These are phyloP conservation scores for Parus major DNA, from an alignment of 2,113 vertebrate species.

Conservation along the genomic window DNA sequence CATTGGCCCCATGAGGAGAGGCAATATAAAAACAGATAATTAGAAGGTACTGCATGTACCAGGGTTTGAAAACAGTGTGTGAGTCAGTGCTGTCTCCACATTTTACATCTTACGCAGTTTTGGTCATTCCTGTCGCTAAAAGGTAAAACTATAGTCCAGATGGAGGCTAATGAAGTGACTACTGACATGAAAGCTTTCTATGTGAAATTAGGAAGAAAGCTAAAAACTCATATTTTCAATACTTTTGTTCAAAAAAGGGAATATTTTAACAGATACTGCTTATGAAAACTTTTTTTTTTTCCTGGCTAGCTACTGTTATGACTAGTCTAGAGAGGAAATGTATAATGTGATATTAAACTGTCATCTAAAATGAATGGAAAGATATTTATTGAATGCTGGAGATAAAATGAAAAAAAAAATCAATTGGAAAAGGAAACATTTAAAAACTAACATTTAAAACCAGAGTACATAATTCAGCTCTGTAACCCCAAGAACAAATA, in stretches of 20 bases:
- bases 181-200: background rate
- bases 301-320: background rate
- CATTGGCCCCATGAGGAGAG: background rate
- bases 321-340: background rate
- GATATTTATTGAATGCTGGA: background rate
- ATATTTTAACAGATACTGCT: background rate
- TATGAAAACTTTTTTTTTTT: background rate
- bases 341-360: slow-evolving; percentile 36
- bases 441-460: slow-evolving; percentile 27
- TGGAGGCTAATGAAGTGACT: background rate
- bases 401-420: background rate
- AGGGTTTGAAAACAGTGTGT: background rate
- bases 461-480: background rate
- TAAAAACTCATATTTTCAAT: background rate
- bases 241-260: background rate
- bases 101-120: background rate
- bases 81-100: background rate
- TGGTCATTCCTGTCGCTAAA: background rate
- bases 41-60: background rate
- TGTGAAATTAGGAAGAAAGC: background rate
- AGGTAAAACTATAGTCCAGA: background rate
- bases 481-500: background rate
- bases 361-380: slow-evolving; percentile 28
- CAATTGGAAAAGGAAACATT: background rate
- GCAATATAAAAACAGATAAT: background rate